Evolutionary conservation across 2,888 invertebrate genomes (phyloP).

Genomic region (Carabus problematicus): DNA sequence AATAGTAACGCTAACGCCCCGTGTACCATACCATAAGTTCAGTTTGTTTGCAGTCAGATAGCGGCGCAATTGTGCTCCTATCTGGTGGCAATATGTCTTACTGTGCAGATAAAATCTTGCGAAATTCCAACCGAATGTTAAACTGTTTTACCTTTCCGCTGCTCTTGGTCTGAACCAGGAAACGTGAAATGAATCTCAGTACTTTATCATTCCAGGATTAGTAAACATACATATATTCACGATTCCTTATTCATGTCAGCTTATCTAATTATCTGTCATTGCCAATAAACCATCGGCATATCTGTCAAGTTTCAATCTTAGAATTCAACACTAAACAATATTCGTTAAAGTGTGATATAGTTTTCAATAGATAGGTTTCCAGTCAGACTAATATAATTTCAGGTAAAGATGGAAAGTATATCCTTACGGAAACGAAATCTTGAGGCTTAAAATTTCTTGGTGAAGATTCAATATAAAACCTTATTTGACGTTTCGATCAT

Average conservation of each 20-base stretch:
- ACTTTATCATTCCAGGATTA: no score
- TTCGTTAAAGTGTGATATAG: no score
- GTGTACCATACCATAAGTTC: neutral
- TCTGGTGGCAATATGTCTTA: slow-evolving; percentile 58
- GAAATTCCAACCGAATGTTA: slow-evolving; percentile 52
- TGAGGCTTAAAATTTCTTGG: no score
- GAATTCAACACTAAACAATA: neutral
- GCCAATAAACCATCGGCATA: neutral
- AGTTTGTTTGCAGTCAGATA: slow-evolving; percentile 24
- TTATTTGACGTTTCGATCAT: no score
- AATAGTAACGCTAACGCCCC: neutral
- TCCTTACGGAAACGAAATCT: no score
- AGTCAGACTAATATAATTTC: no score
- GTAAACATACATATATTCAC: neutral
- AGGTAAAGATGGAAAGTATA: no score
- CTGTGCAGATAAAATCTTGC: slow-evolving; percentile 54
- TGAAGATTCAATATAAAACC: no score
- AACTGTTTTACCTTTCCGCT: slow-evolving; percentile 41
- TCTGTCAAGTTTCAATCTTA: neutral
- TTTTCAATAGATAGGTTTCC: no score
- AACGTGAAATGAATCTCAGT: no score
- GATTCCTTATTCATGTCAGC: neutral
- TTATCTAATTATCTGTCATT: slow-evolving; percentile 2
- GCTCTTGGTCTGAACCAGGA: neutral
- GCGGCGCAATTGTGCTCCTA: slow-evolving; percentile 55